Conservation (phyloP, 2,888 invertebrate species). For the Caenorhabditis virilis region DNA sequence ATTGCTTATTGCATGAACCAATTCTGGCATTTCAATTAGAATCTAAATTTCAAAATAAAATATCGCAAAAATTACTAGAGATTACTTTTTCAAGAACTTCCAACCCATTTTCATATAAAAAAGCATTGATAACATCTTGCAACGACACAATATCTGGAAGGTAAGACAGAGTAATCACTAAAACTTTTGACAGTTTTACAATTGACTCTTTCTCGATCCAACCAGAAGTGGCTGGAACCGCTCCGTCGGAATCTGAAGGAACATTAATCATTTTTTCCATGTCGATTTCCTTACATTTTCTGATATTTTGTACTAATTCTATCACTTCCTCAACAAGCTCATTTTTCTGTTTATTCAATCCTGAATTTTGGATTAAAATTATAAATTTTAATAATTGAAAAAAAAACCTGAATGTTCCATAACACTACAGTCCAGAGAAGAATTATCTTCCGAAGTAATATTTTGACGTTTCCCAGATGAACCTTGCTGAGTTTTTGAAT, state of each 20-base stretch:
- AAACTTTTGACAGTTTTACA: constrained; percentile 6
- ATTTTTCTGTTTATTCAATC: constrained; percentile 14
- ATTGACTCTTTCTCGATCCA: constrained; percentile 19
- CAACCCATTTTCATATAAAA: constrained; percentile 23
- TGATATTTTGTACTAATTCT: constrained; percentile 14
- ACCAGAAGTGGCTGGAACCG: constrained; percentile 5
- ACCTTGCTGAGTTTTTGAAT: too few relatives aligned
- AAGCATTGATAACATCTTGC: constrained; percentile 15
- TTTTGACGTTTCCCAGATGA: too few relatives aligned
- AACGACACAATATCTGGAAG: constrained; percentile 11
- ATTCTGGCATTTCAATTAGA: constrained; percentile 18
- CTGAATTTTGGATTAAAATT: too few relatives aligned
- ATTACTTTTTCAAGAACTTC: constrained; percentile 11
- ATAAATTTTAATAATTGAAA: too few relatives aligned
- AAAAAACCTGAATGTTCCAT: too few relatives aligned
- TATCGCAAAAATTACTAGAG: too few relatives aligned
- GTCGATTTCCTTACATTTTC: constrained; percentile 18
- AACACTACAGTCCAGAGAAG: too few relatives aligned
- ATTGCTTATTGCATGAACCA: constrained; percentile 9
- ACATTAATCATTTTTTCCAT: background rate
- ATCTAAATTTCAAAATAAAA: too few relatives aligned
- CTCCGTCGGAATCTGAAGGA: constrained; percentile 21
- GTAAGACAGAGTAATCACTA: constrained; percentile 13
- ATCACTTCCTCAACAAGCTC: constrained; percentile 18
- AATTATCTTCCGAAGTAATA: too few relatives aligned